phyloP scores from a whole-genome alignment of 2,113 vertebrate genomes.

The Chunga burmeisteri region DNA sequence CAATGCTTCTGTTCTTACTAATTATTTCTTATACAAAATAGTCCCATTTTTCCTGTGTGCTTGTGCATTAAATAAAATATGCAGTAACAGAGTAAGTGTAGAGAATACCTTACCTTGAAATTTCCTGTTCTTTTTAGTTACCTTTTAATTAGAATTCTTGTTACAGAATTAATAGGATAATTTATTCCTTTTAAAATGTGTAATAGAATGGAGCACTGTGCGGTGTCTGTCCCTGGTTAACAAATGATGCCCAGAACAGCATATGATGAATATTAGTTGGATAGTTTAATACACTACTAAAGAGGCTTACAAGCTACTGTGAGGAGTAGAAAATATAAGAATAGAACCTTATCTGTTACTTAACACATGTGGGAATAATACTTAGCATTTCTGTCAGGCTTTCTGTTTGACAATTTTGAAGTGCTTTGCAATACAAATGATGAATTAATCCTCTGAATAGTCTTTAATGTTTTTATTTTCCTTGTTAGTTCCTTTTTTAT shows the following conservation, averaged over 20 bases:
- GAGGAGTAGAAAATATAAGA: not conserved
- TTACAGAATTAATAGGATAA: conserved; percentile 27
- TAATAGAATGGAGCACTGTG: not conserved
- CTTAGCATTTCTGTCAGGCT: conserved; percentile 31
- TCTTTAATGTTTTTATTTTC: conserved; percentile 1
- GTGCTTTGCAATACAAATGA: conserved; percentile 20
- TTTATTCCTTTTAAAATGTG: conserved; percentile 31
- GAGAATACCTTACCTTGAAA: not conserved
- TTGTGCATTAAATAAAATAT: not conserved
- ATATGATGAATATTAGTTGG: conserved; percentile 31
- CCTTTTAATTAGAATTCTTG: conserved; percentile 36
- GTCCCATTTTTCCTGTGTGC: not conserved
- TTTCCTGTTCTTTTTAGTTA: not conserved
- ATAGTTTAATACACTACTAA: conserved; percentile 20
- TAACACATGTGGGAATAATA: conserved; percentile 29
- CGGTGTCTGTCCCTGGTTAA: not conserved
- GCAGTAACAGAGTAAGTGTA: not conserved
- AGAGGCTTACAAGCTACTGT: conserved; percentile 4
- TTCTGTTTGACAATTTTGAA: conserved; percentile 20
- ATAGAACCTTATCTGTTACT: conserved; percentile 47
- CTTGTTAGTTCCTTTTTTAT: not conserved
- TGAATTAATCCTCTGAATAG: conserved; percentile 13
- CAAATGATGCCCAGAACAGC: not conserved
- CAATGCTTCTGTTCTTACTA: not conserved
- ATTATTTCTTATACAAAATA: not conserved